Evolutionary conservation across 2,888 invertebrate species (phyloP).

Genomic region (Hirtodrosophila alboralis): DNA sequence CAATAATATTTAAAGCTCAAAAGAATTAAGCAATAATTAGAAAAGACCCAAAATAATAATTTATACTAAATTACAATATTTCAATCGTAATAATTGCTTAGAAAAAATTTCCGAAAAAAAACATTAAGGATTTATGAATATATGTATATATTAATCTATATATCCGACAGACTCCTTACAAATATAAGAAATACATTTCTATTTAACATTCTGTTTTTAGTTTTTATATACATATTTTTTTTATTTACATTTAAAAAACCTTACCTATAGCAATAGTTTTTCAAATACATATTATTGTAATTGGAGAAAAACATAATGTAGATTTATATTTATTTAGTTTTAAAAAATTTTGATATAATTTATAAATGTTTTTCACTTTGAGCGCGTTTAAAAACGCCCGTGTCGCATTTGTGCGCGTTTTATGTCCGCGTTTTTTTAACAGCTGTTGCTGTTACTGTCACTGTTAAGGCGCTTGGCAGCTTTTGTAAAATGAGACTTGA

Average conservation of each 20-base stretch:
- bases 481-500: conserved; percentile 45
- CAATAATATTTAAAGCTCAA: too few relatives aligned
- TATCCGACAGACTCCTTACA: too few relatives aligned
- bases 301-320: conserved; percentile 80
- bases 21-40: too few relatives aligned
- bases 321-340: neutral
- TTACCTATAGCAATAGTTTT: conserved; percentile 82
- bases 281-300: conserved; percentile 82
- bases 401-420: conserved; percentile 38
- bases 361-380: conserved; percentile 4
- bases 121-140: too few relatives aligned
- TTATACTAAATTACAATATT: too few relatives aligned
- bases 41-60: too few relatives aligned
- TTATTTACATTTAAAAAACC: neutral
- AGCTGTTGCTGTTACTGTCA: conserved; percentile 24
- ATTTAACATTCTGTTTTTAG: too few relatives aligned
- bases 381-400: conserved; percentile 36
- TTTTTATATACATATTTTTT: too few relatives aligned
- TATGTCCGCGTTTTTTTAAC: conserved; percentile 19
- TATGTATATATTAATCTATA: too few relatives aligned
- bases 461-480: conserved; percentile 13
- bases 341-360: neutral
- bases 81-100: too few relatives aligned
- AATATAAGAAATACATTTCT: too few relatives aligned
- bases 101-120: too few relatives aligned